These are phyloP conservation scores for Gerris lacustris DNA, from an alignment of 2,888 invertebrate species.

Conservation along the genomic window DNA sequence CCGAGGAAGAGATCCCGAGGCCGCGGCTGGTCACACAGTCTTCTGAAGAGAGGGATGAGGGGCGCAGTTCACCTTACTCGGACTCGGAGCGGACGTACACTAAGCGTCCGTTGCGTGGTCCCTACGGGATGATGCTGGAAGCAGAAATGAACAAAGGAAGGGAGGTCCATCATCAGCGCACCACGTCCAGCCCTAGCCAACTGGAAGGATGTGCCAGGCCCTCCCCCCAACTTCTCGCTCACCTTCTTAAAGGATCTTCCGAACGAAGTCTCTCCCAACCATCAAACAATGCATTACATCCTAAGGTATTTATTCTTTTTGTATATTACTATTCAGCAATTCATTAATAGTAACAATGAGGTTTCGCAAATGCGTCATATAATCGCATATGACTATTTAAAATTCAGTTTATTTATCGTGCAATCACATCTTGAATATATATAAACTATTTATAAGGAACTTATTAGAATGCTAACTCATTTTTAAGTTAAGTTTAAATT, in stretches of 20 bases:
- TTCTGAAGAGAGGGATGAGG: conserved; percentile 63
- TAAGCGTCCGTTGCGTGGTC: conserved; percentile 60
- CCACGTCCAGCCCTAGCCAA: conserved; percentile 68
- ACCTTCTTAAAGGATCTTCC: conserved; percentile 64
- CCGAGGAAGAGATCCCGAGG: conserved; percentile 36
- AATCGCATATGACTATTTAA: no score
- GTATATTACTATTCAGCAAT: no score
- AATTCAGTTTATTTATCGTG: no score
- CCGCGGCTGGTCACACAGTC: conserved; percentile 54
- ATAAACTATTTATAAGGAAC: no score
- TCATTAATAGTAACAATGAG: no score
- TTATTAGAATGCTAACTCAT: no score
- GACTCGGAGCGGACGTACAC: conserved; percentile 53
- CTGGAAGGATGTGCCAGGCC: conserved; percentile 50
- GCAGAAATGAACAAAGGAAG: conserved; percentile 65
- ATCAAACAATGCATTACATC: conserved; percentile 11
- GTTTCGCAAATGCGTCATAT: no score
- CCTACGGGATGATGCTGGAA: conserved; percentile 67
- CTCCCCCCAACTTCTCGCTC: conserved; percentile 58
- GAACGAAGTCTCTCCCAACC: conserved; percentile 43
- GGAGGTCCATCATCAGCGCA: conserved; percentile 55
- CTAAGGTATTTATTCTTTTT: background rate
- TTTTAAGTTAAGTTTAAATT: no score
- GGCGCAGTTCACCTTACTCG: conserved; percentile 45
- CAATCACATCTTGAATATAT: no score